Percentiles rank a stretch among this genome's conserved stretches.
Evolutionary conservation across 2,888 invertebrate genomes (phyloP).

Genomic region (Mythimna ferrago): DNA sequence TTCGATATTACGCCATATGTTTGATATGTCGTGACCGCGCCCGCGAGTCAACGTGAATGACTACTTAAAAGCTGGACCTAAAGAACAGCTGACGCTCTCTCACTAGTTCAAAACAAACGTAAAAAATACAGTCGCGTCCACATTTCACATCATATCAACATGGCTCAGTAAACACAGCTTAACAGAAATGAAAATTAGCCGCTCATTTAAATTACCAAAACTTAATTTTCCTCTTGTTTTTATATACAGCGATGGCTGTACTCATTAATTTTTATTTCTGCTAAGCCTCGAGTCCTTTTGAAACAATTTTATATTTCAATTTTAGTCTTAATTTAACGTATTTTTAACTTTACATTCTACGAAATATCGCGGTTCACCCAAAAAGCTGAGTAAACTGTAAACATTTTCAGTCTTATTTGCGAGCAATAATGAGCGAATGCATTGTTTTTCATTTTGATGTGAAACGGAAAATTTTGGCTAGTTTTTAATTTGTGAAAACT

Average conservation of each 20-base stretch:
- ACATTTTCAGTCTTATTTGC: conserved; percentile 74
- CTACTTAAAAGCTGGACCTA: background rate
- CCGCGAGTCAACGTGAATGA: too few relatives aligned
- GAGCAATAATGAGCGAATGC: conserved; percentile 66
- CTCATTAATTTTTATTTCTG: conserved; percentile 61
- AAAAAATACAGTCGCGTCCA: conserved; percentile 35
- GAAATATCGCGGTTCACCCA: conserved; percentile 48
- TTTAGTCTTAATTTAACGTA: conserved; percentile 55
- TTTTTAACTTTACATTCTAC: conserved; percentile 62
- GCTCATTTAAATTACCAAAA: conserved; percentile 58
- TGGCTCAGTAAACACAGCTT: conserved; percentile 42
- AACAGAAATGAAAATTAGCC: conserved; percentile 62
- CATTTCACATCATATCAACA: conserved; percentile 43
- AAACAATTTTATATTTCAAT: conserved; percentile 44
- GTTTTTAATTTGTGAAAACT: conserved; percentile 14
- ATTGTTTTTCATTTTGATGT: conserved; percentile 49
- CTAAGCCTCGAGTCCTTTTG: conserved; percentile 41
- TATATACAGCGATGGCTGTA: conserved; percentile 52
- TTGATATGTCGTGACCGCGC: too few relatives aligned
- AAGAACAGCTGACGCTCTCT: conserved; percentile 29
- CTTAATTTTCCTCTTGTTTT: conserved; percentile 60
- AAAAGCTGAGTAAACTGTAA: conserved; percentile 62
- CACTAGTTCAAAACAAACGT: conserved; percentile 23
- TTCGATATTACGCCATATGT: too few relatives aligned
- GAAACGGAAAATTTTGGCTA: conserved; percentile 42